A percentile compares a stretch with the other conserved stretches of the same genome.
These are phyloP conservation scores for Micromussa lordhowensis DNA, from an alignment of 92 coral and sea anemone species.

Conservation along the genomic window DNA sequence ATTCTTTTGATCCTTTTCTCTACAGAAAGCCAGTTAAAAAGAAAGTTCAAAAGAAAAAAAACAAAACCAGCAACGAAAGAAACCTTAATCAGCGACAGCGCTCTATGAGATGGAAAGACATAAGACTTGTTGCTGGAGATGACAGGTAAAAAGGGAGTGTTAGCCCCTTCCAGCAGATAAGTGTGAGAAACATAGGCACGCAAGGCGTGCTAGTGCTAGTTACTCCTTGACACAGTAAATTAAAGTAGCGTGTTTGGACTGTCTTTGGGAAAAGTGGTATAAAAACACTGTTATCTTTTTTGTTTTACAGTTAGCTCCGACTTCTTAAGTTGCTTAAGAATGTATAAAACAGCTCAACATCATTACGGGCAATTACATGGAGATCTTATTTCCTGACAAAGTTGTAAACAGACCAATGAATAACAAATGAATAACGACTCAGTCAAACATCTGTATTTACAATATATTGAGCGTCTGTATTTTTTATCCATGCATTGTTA, in stretches of 20 bases:
- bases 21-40: conserved; percentile 45
- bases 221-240: too few species aligned
- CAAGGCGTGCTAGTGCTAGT: background rate
- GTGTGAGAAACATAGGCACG: background rate
- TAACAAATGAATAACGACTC: background rate
- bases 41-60: conserved; percentile 36
- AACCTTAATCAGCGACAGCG: conserved; percentile 54
- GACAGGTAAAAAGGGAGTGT: conserved; percentile 58
- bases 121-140: conserved; percentile 75
- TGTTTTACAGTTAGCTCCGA: too few species aligned
- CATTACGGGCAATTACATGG: too few species aligned
- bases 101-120: conserved; percentile 85
- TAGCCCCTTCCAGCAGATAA: background rate
- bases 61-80: conserved; percentile 40
- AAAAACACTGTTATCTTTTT: too few species aligned
- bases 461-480: background rate
- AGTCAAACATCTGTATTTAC: background rate
- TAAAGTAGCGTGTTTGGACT: too few species aligned
- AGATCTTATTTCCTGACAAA: too few species aligned
- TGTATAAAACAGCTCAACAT: too few species aligned
- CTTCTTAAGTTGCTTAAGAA: too few species aligned
- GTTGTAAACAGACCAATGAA: too few species aligned
- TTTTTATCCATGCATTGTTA: background rate
- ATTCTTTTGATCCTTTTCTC: background rate
- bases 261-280: too few species aligned